Base-by-base conservation (phyloP, 2,113 vertebrate species). In the Nothocercus julius region DNA sequence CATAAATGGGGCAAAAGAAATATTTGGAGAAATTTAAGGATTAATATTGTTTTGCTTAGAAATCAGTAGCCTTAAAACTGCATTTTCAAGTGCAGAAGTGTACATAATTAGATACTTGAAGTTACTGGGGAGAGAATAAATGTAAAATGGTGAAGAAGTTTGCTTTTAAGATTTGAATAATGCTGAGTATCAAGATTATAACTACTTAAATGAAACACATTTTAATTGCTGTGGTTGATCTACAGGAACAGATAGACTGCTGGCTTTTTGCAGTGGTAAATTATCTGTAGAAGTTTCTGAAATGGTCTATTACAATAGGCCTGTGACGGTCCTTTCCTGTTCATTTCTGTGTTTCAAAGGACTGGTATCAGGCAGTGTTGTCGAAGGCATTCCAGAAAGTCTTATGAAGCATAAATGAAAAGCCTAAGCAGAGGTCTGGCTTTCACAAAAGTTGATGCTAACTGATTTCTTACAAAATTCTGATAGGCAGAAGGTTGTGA, bases 131-230 rank as follows among this genome's bases (percentile, higher is more conserved):
- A 47, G 54, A 5, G 67, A 54, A 2, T 2, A 5, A 36, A 25
- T 16, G 17, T 51, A 13, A 44, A 45, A 67, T 54, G 28, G 30
- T 44, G 40, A 70, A 13, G 17, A 21, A 69, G 24, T 25, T 49
- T 22, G 44, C 8, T 77, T 34, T 19, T 80, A 38, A 11, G 22
- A 32, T 56, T 58, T 11, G 30, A 38, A 27, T 38, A 49, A 73
- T 36, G 38, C 47, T 47, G 27, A 64, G 17, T 58, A 38, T 19
- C 36, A 51, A 72, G 34, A 34, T 82, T 77, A 22, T 20, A 19
- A 12, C 9, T 32, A 36, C 20, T 59, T 64, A 11, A 61, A 11
- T 0, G 54, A 59, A 45, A 27, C 3, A 0, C 11, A 7, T 53
- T 34, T 24, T 25, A 42, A 13, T 17, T 59, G 62, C 36, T 45